Evolutionary conservation across 2,113 vertebrate genomes (phyloP).

Genomic region (Jaculus jaculus): DNA sequence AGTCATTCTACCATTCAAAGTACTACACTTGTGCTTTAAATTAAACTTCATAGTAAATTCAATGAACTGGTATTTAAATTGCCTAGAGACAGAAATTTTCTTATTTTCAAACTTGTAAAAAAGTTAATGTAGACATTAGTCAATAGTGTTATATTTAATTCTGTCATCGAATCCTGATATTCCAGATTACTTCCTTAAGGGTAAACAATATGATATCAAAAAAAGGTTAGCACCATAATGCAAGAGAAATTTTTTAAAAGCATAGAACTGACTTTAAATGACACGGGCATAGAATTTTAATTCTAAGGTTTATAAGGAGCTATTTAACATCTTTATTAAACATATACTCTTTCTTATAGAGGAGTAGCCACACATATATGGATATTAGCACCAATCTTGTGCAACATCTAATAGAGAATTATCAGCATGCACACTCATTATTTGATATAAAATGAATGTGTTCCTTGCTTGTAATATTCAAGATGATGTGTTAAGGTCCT

Average conservation of each 20-base stretch:
- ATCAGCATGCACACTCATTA: neutral
- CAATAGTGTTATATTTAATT: constrained; percentile 31
- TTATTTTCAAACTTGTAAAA: constrained; percentile 17
- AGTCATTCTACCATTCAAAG: neutral
- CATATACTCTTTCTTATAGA: neutral
- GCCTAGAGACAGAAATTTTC: constrained; percentile 15
- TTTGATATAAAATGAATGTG: neutral
- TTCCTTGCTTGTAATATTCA: neutral
- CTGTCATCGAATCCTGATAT: constrained; percentile 7
- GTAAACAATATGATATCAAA: neutral
- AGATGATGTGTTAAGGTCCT: neutral
- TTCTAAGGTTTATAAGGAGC: neutral
- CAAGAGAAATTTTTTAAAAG: neutral
- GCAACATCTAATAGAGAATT: neutral
- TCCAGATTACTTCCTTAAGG: neutral
- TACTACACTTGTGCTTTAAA: neutral
- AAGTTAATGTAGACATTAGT: neutral
- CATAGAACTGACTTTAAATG: neutral
- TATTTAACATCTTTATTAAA: neutral
- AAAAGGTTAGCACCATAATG: constrained; percentile 13
- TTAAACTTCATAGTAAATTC: neutral
- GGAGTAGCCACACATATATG: neutral
- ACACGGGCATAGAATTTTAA: neutral
- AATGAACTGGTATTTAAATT: constrained; percentile 27
- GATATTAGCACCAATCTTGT: neutral